A percentile compares a stretch with the other conserved stretches of the same genome.
Conservation (phyloP, 1,140 invertebrate genomes). For the Zaprionus ghesquierei region DNA sequence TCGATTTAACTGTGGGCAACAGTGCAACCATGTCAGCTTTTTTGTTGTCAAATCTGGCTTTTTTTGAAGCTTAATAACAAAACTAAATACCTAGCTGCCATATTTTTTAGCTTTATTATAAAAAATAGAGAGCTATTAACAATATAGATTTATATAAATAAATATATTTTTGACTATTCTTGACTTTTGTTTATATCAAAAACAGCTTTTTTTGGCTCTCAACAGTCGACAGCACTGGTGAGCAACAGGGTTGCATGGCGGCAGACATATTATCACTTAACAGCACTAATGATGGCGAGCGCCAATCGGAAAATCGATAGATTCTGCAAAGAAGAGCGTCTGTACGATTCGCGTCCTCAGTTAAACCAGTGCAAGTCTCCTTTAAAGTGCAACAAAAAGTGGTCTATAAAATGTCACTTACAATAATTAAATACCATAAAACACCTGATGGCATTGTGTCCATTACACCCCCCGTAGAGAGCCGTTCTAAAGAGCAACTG, state of each 20-base stretch:
- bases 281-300: neutral
- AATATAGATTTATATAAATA: too few species aligned
- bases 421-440: conserved; percentile 68
- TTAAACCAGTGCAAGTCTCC: conserved; percentile 3
- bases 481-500: conserved; percentile 22
- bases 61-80: too few species aligned
- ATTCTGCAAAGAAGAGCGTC: neutral
- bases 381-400: conserved; percentile 9
- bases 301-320: neutral
- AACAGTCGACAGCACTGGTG: too few species aligned
- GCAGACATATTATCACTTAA: neutral
- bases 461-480: conserved; percentile 15
- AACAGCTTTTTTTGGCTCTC: too few species aligned
- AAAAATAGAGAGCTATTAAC: too few species aligned
- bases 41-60: too few species aligned
- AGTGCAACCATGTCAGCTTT: too few species aligned
- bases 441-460: conserved; percentile 25
- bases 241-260: neutral
- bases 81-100: too few species aligned
- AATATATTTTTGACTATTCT: too few species aligned
- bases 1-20: conserved; percentile 6
- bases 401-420: conserved; percentile 56
- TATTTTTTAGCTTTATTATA: too few species aligned
- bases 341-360: conserved; percentile 1
- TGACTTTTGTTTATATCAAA: too few species aligned